Percentiles rank a stretch among this genome's conserved stretches.
These are phyloP conservation scores for Athalia rosae DNA, from an alignment of 2,888 invertebrate genomes.

Conservation along the genomic window DNA sequence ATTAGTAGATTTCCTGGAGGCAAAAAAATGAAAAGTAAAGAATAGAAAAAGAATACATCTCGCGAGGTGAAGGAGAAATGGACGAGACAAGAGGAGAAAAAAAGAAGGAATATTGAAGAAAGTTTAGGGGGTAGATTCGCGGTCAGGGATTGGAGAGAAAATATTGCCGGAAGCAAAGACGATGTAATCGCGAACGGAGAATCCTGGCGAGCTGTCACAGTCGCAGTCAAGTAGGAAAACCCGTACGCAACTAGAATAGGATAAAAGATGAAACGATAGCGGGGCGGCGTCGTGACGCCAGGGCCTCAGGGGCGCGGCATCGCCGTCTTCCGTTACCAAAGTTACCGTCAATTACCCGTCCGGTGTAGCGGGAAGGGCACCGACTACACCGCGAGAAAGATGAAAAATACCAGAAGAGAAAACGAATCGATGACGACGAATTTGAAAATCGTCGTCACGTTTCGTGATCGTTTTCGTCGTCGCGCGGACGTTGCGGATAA, in stretches of 20 bases:
- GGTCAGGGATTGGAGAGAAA: background rate
- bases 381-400: background rate
- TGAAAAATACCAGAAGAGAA: background rate
- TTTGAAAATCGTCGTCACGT: too few species aligned
- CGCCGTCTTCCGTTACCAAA: conserved; percentile 32
- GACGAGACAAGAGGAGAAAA: background rate
- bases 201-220: conserved; percentile 10
- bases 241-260: background rate
- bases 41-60: background rate
- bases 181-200: conserved; percentile 29
- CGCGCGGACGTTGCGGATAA: too few species aligned
- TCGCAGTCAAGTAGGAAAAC: conserved; percentile 17
- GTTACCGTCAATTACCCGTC: conserved; percentile 37
- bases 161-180: conserved; percentile 15
- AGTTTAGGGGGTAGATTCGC: conserved; percentile 21
- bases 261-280: background rate
- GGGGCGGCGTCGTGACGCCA: conserved; percentile 36
- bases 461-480: too few species aligned
- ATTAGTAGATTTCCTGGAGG: background rate
- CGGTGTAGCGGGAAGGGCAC: background rate
- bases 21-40: background rate
- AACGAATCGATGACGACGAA: background rate
- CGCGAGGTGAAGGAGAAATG: background rate
- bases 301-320: conserved; percentile 28
- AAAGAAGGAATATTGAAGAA: conserved; percentile 13